Evolutionary conservation across 2,113 vertebrate species (phyloP), one percentile per base, ranked within the genome.

Genomic region (Salvelinus fontinalis): DNA sequence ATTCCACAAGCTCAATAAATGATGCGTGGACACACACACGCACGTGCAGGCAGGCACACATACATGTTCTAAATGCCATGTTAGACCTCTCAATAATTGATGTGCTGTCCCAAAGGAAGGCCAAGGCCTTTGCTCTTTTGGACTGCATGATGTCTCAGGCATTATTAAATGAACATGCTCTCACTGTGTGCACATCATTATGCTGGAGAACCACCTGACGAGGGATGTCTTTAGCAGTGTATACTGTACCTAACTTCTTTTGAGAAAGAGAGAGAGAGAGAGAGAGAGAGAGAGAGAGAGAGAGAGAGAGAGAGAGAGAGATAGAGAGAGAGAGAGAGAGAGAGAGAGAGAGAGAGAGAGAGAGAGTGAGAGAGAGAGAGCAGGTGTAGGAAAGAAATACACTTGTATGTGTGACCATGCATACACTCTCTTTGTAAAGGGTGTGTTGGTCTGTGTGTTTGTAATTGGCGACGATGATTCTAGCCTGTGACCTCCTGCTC

Each of bases 51-150:
- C 64, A 48, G 49, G 65, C 20, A 24, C 64, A 70, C 78, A 79
- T 59, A 74, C 65, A 69, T 29, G 31, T 64, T 78, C 27, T 67
- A 74, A 79, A 77, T 27, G 18, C 62, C 71, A 71, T 76, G 39
- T 71, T 74, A 4, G 70, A 75, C 79, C 57, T 51, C 73, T 86
- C 80, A 86, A 86, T 86, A 84, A 86, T 85, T 79, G 62, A 88
- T 86, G 84, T 39, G n/a, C 12, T 27, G 31, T 73, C 79, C 77
- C 73, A 27, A 27, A 73, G 72, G 81, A 79, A 57, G 51, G 44
- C 49, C 34, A 72, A 64, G 67, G 70, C 82, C 74, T 79, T 65
- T 62, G 29, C 67, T 68, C 29, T 34, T 73, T 12, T 70, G 31
- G 70, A 51, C 70, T 71, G 51, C 72, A 67, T 68, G 65, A 67